These are phyloP conservation scores for Drosophila ustulata DNA, from an alignment of 2,888 invertebrate genomes.

Conservation along the genomic window DNA sequence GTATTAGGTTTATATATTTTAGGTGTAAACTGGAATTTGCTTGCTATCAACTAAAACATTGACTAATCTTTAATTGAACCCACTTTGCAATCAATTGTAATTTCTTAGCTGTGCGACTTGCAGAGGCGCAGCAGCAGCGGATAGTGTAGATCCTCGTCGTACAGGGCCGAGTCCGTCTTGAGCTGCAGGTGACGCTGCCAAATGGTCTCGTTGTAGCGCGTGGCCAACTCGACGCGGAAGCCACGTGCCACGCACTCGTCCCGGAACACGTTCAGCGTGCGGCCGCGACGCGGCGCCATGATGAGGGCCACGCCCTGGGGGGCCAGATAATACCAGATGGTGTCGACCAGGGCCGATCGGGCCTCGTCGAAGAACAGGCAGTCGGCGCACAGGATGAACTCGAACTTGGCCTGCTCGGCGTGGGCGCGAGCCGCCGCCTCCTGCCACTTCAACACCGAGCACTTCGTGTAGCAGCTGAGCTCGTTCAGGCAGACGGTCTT, in stretches of 20 bases:
- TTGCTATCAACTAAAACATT: constrained; percentile 77
- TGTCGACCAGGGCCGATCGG: constrained; percentile 88
- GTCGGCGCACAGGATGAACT: constrained; percentile 91
- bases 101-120: constrained; percentile 71
- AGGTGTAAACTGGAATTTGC: constrained; percentile 79
- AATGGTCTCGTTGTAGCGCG: constrained; percentile 88
- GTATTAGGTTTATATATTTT: constrained; percentile 36
- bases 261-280: constrained; percentile 89
- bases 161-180: constrained; percentile 86
- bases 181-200: constrained; percentile 89
- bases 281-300: constrained; percentile 91
- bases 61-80: constrained; percentile 67
- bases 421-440: constrained; percentile 75
- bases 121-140: constrained; percentile 88
- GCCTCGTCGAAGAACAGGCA: constrained; percentile 92
- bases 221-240: constrained; percentile 87
- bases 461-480: constrained; percentile 86
- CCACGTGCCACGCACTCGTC: constrained; percentile 87
- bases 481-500: constrained; percentile 89
- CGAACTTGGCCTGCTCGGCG: constrained; percentile 86
- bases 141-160: constrained; percentile 90
- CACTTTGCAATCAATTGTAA: constrained; percentile 20
- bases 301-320: constrained; percentile 89
- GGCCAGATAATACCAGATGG: constrained; percentile 88
- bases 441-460: constrained; percentile 87